These are phyloP conservation scores for Hipposideros armiger DNA, from an alignment of 2,113 vertebrate species.

Conservation along the genomic window DNA sequence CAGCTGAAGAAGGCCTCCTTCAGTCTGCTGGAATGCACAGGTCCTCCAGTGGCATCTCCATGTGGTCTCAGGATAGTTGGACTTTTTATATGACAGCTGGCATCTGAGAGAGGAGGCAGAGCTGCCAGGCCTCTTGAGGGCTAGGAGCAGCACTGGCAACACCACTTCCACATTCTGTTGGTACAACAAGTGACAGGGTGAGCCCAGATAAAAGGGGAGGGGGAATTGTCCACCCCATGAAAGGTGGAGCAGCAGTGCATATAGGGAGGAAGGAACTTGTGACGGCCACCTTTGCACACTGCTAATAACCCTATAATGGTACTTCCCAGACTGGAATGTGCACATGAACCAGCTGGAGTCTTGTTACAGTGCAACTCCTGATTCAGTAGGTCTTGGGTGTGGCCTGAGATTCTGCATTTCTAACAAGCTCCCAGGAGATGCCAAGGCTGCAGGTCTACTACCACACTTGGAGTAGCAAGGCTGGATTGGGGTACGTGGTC, in stretches of 20 bases:
- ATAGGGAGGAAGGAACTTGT: neutral
- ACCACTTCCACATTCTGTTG: neutral
- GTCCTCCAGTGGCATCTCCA: neutral
- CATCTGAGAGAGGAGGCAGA: neutral
- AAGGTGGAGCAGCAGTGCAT: no score
- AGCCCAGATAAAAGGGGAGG: neutral
- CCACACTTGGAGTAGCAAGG: neutral
- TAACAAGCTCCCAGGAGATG: neutral
- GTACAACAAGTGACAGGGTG: neutral
- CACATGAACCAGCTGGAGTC: no score
- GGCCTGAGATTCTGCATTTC: neutral
- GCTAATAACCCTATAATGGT: no score
- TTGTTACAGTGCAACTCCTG: neutral
- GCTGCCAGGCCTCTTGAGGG: neutral
- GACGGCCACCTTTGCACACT: neutral
- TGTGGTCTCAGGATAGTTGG: fast-evolving
- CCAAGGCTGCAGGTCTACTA: no score
- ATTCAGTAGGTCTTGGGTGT: neutral
- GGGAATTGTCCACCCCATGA: no score
- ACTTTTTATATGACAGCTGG: neutral
- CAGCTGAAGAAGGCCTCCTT: neutral
- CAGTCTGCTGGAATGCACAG: neutral
- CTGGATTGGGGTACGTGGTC: neutral
- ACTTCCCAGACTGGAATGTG: neutral
- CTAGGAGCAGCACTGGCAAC: neutral